Percentiles rank a stretch among this genome's conserved stretches.
Conservation (phyloP, 2,797 vertebrate genomes). For the Tachyglossus aculeatus region DNA sequence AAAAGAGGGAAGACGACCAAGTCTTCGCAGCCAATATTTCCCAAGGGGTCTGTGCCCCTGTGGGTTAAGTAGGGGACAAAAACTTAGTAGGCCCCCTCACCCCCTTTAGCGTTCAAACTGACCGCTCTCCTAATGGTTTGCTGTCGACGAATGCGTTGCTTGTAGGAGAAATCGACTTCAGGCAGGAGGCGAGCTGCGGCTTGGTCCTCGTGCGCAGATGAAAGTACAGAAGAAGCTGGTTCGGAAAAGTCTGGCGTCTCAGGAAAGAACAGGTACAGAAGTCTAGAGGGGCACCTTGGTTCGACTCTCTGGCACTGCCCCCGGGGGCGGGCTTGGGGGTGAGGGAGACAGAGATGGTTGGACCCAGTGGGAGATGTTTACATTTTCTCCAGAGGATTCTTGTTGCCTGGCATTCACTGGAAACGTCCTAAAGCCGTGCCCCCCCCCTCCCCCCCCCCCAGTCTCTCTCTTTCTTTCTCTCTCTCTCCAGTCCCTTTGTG, state of each 20-base stretch:
- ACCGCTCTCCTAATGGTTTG: background rate
- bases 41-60: too few relatives aligned
- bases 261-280: constrained; percentile 36
- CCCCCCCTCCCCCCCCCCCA: background rate
- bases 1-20: too few relatives aligned
- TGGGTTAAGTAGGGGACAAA: too few relatives aligned
- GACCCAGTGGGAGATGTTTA: too few relatives aligned
- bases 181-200: constrained; percentile 3
- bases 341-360: background rate
- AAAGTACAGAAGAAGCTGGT: background rate
- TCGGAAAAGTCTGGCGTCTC: background rate
- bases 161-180: background rate
- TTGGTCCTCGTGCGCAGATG: background rate
- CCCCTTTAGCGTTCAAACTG: background rate
- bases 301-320: background rate
- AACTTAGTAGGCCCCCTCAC: too few relatives aligned
- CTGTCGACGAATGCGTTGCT: background rate
- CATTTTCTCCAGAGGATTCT: too few relatives aligned
- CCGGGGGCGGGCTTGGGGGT: background rate
- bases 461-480: background rate
- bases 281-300: constrained; percentile 2
- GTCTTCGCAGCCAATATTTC: too few relatives aligned
- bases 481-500: too few relatives aligned
- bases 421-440: background rate
- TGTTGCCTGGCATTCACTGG: background rate